These are phyloP conservation scores for Campopleginae sp. DNA, from an alignment of 2,888 invertebrate genomes.

Conservation along the genomic window DNA sequence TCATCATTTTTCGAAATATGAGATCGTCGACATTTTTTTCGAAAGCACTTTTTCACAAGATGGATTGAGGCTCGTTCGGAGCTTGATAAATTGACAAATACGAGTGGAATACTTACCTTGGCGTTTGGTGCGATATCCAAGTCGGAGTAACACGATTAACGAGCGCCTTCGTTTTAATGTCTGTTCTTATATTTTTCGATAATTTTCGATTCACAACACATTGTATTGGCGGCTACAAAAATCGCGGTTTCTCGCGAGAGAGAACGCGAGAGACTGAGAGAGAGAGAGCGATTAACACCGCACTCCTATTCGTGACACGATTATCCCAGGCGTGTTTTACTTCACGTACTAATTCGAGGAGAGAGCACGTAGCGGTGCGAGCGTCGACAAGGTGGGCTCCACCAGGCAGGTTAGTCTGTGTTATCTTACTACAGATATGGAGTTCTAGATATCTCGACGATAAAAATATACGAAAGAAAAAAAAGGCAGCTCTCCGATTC, in stretches of 20 bases:
- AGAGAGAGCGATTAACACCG: slow-evolving; percentile 2
- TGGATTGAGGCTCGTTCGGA: not conserved
- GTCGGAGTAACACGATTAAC: slow-evolving; percentile 5
- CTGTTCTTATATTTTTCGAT: slow-evolving; percentile 17
- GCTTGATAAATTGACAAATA: not conserved
- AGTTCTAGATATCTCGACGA: slow-evolving; percentile 64
- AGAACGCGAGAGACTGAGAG: not conserved
- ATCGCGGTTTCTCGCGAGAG: slow-evolving; percentile 15
- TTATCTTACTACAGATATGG: slow-evolving; percentile 68
- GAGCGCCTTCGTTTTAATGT: slow-evolving; percentile 7
- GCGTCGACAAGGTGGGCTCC: slow-evolving; percentile 46
- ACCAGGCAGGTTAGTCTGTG: slow-evolving; percentile 49
- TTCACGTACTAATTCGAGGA: slow-evolving; percentile 58
- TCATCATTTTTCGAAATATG: not conserved
- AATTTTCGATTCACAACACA: slow-evolving; percentile 48
- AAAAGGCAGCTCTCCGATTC: slow-evolving; percentile 32
- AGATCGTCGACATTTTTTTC: not conserved
- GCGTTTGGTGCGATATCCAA: slow-evolving; percentile 5
- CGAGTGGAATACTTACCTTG: slow-evolving; percentile 2
- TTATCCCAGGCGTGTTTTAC: slow-evolving; percentile 59
- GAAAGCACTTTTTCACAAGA: not conserved
- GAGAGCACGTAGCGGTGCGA: slow-evolving; percentile 35
- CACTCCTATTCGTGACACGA: slow-evolving; percentile 53
- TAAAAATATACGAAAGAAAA: slow-evolving; percentile 48
- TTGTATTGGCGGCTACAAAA: slow-evolving; percentile 29